Conservation (phyloP, 2,888 invertebrate genomes). For the Siphlonurus alternatus region DNA sequence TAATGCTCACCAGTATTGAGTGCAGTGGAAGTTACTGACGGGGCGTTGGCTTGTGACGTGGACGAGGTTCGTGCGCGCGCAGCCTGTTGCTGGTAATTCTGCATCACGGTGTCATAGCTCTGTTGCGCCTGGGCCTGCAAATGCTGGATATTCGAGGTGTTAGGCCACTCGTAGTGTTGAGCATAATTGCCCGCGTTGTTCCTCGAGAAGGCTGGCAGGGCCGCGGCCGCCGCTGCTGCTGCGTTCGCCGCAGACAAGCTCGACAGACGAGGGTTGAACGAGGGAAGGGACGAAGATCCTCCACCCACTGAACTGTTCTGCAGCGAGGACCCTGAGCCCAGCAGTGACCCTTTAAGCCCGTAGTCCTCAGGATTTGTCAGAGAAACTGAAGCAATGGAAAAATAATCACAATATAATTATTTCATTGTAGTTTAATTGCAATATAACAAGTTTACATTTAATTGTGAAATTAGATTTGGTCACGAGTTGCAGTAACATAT, state of each 20-base stretch:
- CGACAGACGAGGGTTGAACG: not conserved
- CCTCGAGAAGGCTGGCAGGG: not conserved
- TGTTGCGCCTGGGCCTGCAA: not conserved
- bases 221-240: not conserved
- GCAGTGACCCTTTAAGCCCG: not conserved
- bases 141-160: not conserved
- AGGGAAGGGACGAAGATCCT: not conserved
- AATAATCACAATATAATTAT: no score
- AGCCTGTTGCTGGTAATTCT: not conserved
- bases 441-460: no score
- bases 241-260: not conserved
- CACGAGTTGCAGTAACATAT: no score
- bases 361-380: not conserved
- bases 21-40: not conserved
- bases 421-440: no score
- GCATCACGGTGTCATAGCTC: not conserved
- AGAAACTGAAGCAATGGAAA: not conserved
- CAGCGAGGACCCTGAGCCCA: not conserved
- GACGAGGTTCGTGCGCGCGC: not conserved
- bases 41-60: not conserved
- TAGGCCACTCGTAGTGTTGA: not conserved
- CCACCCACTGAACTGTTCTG: not conserved
- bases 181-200: not conserved
- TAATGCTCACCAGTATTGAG: not conserved
- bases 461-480: no score